Evolutionary conservation across 2,797 vertebrate species (phyloP).

Genomic region (Heliangelus exortis): DNA sequence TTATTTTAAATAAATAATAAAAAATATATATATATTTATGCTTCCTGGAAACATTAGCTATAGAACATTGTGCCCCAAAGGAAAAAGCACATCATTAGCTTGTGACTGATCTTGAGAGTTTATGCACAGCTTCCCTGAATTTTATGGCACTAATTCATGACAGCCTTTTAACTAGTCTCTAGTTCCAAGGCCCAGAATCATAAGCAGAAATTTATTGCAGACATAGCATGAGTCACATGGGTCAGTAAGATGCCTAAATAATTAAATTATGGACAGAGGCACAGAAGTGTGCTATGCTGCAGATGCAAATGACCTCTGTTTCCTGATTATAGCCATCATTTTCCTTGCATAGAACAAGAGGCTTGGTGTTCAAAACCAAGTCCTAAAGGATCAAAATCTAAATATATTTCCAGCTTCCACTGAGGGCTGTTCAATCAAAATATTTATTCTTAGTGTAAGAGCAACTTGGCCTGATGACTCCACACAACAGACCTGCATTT

Average conservation of each 20-base stretch:
- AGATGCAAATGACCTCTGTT: background rate
- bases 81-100: background rate
- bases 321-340: background rate
- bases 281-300: background rate
- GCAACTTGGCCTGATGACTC: background rate
- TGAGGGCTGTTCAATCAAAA: background rate
- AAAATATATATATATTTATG: background rate
- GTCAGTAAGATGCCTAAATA: conserved; percentile 22
- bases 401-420: background rate
- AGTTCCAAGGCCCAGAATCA: background rate
- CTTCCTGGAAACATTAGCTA: conserved; percentile 34
- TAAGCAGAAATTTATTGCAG: background rate
- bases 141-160: background rate
- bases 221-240: background rate
- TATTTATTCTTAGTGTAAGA: background rate
- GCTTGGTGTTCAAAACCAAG: background rate
- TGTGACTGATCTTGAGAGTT: background rate
- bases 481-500: background rate
- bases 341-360: background rate
- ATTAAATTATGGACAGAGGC: background rate
- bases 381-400: background rate
- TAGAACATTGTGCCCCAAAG: conserved; percentile 39
- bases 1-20: background rate
- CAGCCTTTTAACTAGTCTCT: background rate
- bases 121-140: background rate